Percentiles rank a stretch among this genome's conserved stretches.
Conservation (phyloP, 2,113 vertebrate genomes). For the Malurus alboscapulatus region DNA sequence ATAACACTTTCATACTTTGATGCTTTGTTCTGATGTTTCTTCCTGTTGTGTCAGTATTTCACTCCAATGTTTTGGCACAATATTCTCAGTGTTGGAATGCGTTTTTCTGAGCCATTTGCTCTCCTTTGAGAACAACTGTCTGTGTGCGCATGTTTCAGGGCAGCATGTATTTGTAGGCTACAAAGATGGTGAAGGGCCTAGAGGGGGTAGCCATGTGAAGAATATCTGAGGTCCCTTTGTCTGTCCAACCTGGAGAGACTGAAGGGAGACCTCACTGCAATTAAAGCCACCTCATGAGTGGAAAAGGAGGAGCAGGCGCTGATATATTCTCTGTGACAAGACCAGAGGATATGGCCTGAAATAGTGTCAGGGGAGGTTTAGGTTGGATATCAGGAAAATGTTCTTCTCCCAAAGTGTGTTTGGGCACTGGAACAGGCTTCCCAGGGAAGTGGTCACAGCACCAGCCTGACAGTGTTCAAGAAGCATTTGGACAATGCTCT, state of each 20-base stretch:
- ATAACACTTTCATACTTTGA: neutral
- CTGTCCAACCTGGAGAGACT: neutral
- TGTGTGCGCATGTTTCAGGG: fast-evolving
- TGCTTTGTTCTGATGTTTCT: neutral
- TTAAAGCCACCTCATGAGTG: fast-evolving
- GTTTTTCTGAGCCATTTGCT: neutral
- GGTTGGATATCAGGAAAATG: fast-evolving
- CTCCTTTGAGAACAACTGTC: neutral
- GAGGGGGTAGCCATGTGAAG: fast-evolving
- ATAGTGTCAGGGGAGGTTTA: neutral
- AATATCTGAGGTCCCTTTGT: neutral
- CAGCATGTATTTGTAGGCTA: neutral
- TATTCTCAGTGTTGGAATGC: neutral
- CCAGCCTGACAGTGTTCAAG: neutral
- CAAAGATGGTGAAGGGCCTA: fast-evolving
- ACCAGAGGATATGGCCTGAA: fast-evolving
- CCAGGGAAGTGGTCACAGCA: neutral
- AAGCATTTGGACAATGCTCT: neutral
- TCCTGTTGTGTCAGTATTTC: neutral
- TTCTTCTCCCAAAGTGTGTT: neutral
- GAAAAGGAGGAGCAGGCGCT: no score
- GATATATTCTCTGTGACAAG: neutral
- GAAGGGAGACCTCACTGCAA: neutral
- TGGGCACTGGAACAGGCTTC: neutral
- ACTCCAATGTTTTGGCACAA: neutral